Evolutionary conservation across 2,113 vertebrate species (phyloP).

Genomic region (Eubucco bourcierii): DNA sequence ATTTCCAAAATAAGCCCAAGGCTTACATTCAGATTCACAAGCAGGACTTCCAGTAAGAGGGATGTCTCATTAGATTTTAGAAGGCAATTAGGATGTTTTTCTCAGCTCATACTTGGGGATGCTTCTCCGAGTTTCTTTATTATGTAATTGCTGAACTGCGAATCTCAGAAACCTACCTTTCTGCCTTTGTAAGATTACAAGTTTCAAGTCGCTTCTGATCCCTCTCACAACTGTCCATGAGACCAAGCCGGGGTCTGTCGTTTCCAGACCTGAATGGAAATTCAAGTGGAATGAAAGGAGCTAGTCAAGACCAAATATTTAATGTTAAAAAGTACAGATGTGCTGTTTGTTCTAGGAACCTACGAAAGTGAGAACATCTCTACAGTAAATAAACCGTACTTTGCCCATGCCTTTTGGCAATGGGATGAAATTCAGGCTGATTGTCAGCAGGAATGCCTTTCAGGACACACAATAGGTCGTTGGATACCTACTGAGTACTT

Average conservation of each 20-base stretch:
- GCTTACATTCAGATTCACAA: neutral
- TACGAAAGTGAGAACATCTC: conserved; percentile 29
- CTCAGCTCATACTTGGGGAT: neutral
- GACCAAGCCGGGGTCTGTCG: neutral
- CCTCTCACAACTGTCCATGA: neutral
- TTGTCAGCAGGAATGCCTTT: conserved; percentile 38
- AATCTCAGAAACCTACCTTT: neutral
- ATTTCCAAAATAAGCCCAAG: neutral
- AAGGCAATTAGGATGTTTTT: neutral
- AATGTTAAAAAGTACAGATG: neutral
- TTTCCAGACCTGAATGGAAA: conserved; percentile 11
- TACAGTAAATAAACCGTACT: conserved; percentile 33
- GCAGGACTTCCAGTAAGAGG: neutral
- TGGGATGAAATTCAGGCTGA: conserved; percentile 21
- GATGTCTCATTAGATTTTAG: neutral
- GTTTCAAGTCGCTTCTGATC: neutral
- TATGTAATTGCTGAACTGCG: neutral
- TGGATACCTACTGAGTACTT: conserved; percentile 34
- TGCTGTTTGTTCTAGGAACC: conserved; percentile 17
- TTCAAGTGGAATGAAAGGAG: neutral
- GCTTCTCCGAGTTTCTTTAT: neutral
- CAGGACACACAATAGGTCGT: conserved; percentile 23
- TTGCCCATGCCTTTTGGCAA: conserved; percentile 7
- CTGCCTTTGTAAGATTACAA: neutral
- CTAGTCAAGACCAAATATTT: conserved; percentile 30